These are phyloP conservation scores for Himalopsyche japonica DNA, from an alignment of 2,888 invertebrate species.

Conservation along the genomic window DNA sequence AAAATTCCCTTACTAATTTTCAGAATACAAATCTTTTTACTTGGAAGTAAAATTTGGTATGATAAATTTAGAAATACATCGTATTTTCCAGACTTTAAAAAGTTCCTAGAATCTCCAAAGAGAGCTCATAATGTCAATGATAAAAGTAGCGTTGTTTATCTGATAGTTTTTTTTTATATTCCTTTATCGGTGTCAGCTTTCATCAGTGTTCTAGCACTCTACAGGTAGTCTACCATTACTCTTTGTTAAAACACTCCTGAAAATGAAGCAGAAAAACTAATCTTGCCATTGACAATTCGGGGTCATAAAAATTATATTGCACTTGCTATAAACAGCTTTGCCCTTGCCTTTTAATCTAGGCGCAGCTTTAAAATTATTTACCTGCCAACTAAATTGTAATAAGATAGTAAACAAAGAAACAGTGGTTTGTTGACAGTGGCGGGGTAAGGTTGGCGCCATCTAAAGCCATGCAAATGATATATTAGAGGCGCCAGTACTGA, in stretches of 20 bases:
- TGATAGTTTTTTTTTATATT: no score
- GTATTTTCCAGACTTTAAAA: neutral
- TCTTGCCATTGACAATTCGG: neutral
- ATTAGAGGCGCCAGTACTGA: neutral
- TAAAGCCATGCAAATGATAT: neutral
- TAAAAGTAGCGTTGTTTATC: neutral
- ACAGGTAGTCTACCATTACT: neutral
- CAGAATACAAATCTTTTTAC: neutral
- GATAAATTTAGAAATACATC: neutral
- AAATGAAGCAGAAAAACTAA: neutral
- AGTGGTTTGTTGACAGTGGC: neutral
- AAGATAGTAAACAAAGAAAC: neutral
- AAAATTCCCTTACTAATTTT: neutral
- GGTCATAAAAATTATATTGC: neutral
- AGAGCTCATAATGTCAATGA: neutral
- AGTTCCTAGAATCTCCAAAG: no score
- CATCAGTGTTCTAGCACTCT: neutral
- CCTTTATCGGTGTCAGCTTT: no score
- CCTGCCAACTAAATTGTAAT: neutral
- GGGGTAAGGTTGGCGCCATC: neutral
- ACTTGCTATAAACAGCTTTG: neutral
- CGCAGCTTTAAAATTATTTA: neutral
- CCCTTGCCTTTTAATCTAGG: neutral
- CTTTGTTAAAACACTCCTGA: neutral
- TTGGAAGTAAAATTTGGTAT: neutral